phyloP scores from a whole-genome alignment of 2,797 vertebrate species.

The Argya squamiceps region DNA sequence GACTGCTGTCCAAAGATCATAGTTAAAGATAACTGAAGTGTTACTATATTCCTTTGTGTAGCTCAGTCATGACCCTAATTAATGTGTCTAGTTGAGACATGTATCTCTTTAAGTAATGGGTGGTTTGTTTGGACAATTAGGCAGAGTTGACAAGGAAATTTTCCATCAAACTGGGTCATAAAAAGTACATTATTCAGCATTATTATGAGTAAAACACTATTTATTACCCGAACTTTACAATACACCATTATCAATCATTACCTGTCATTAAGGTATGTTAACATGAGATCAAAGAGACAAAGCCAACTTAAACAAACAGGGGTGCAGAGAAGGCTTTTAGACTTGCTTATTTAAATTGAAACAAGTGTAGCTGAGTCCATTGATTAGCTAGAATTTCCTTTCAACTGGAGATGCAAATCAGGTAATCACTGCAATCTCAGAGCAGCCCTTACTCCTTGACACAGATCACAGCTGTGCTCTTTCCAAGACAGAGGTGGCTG shows the following conservation, averaged over 20 bases:
- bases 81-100: slow-evolving; percentile 80
- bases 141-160: slow-evolving; percentile 82
- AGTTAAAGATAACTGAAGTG: slow-evolving; percentile 80
- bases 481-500: not conserved
- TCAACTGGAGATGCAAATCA: slow-evolving; percentile 68
- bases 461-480: slow-evolving; percentile 19
- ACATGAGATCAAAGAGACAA: slow-evolving; percentile 83
- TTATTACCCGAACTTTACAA: slow-evolving; percentile 85
- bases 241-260: slow-evolving; percentile 86
- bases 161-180: slow-evolving; percentile 83
- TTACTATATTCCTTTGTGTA: slow-evolving; percentile 78
- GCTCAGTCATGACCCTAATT: slow-evolving; percentile 83
- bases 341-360: slow-evolving; percentile 66
- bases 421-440: slow-evolving; percentile 17
- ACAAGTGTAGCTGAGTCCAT: slow-evolving; percentile 50
- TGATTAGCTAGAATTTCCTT: slow-evolving; percentile 62
- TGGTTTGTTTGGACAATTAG: slow-evolving; percentile 84
- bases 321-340: slow-evolving; percentile 70
- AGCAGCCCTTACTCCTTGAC: slow-evolving; percentile 10
- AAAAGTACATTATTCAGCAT: slow-evolving; percentile 88
- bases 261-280: slow-evolving; percentile 85
- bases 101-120: slow-evolving; percentile 81
- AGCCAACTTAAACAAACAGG: slow-evolving; percentile 82
- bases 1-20: slow-evolving; percentile 78
- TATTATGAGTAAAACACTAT: slow-evolving; percentile 84